phyloP scores from a whole-genome alignment of 2,797 vertebrate genomes.

The Gallinago stenura region DNA sequence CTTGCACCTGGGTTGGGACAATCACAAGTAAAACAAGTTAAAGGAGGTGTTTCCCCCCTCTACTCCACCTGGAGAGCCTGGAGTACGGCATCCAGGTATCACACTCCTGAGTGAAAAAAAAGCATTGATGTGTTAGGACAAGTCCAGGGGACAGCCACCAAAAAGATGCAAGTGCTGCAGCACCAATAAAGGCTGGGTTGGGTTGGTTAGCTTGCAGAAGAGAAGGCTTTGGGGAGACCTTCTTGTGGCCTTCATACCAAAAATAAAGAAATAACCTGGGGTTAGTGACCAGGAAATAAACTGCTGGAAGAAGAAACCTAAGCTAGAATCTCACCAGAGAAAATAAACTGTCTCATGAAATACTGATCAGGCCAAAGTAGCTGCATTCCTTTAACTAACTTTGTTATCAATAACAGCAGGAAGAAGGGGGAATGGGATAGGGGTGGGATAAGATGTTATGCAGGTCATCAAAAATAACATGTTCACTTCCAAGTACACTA shows the following conservation, averaged over 20 bases:
- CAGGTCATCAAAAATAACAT: neutral
- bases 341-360: neutral
- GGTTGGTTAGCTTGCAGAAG: neutral
- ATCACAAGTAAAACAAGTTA: neutral
- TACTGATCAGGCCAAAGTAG: neutral
- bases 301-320: neutral
- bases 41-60: neutral
- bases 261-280: neutral
- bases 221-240: neutral
- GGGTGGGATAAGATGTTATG: rapidly evolving
- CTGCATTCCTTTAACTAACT: neutral
- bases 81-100: neutral
- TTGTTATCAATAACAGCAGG: neutral
- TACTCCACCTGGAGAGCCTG: neutral
- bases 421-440: neutral
- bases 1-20: neutral
- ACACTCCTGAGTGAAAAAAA: neutral
- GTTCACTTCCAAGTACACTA: neutral
- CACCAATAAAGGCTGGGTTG: neutral
- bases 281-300: neutral
- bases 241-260: neutral
- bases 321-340: neutral
- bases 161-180: neutral
- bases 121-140: neutral
- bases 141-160: neutral